Evolutionary conservation across 2,888 invertebrate genomes (phyloP).

Genomic region (Anticlea derivata): DNA sequence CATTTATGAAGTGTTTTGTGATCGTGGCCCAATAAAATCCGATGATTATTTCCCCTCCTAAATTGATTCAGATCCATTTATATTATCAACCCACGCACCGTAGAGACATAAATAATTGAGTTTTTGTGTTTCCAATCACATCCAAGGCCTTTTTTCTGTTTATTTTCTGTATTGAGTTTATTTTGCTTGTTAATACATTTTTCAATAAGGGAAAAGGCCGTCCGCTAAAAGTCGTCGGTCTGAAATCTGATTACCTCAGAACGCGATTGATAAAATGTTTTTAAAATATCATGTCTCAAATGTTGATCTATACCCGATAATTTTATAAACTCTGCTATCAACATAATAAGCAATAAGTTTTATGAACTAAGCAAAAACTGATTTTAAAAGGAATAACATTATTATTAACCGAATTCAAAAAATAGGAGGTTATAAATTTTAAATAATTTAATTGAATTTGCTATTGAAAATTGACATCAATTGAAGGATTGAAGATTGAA

Average conservation of each 20-base stretch:
- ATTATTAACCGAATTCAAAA: too few species aligned
- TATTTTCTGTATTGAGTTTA: slow-evolving; percentile 31
- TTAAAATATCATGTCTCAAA: not conserved
- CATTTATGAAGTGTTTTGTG: slow-evolving; percentile 65
- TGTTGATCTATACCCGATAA: not conserved
- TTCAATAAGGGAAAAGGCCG: not conserved
- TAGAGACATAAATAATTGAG: slow-evolving; percentile 56
- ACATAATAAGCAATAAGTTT: too few species aligned
- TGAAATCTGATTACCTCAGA: slow-evolving; percentile 1
- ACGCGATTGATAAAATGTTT: not conserved
- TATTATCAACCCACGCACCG: slow-evolving; percentile 49
- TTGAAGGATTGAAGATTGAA: too few species aligned
- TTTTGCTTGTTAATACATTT: slow-evolving; percentile 8
- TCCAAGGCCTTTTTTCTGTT: slow-evolving; percentile 40
- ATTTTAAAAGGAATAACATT: too few species aligned
- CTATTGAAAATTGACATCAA: too few species aligned
- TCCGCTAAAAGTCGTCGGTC: too few species aligned
- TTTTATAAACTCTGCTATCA: not conserved
- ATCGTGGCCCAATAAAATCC: slow-evolving; percentile 55
- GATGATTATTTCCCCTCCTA: slow-evolving; percentile 59
- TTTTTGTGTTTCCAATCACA: slow-evolving; percentile 61
- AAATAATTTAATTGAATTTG: too few species aligned
- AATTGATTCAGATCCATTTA: slow-evolving; percentile 64
- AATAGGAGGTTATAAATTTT: too few species aligned
- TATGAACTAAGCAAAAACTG: too few species aligned